phyloP scores from a whole-genome alignment of 2,797 vertebrate genomes.

The Tokudaia tokunoshimensis region DNA sequence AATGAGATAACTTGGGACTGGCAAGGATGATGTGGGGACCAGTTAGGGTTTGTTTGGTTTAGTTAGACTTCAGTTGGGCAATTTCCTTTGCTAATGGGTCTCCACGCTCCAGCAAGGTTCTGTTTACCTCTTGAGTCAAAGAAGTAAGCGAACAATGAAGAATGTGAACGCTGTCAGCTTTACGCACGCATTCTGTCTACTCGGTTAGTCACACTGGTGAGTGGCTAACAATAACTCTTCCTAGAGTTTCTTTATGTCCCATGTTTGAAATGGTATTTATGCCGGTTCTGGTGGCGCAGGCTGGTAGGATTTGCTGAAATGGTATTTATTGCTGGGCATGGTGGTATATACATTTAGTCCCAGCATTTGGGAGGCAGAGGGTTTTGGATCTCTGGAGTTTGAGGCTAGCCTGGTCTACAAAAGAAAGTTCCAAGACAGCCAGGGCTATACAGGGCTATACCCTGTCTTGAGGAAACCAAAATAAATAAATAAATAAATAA shows the following conservation, averaged over 20 bases:
- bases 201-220: fast-evolving
- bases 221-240: neutral
- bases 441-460: neutral
- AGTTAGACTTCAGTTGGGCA: neutral
- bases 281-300: too few relatives aligned
- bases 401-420: neutral
- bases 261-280: neutral
- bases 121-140: neutral
- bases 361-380: neutral
- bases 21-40: neutral
- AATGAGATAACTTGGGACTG: neutral
- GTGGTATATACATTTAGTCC: neutral
- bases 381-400: neutral
- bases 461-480: neutral
- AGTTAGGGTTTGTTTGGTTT: neutral
- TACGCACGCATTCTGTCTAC: neutral
- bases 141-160: neutral
- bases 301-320: too few relatives aligned
- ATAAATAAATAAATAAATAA: neutral
- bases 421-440: neutral
- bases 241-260: neutral
- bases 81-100: neutral
- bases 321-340: too few relatives aligned
- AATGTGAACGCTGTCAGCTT: neutral
- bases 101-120: neutral